phyloP scores from a whole-genome alignment of 2,888 invertebrate species.

The Corbicula japonica region DNA sequence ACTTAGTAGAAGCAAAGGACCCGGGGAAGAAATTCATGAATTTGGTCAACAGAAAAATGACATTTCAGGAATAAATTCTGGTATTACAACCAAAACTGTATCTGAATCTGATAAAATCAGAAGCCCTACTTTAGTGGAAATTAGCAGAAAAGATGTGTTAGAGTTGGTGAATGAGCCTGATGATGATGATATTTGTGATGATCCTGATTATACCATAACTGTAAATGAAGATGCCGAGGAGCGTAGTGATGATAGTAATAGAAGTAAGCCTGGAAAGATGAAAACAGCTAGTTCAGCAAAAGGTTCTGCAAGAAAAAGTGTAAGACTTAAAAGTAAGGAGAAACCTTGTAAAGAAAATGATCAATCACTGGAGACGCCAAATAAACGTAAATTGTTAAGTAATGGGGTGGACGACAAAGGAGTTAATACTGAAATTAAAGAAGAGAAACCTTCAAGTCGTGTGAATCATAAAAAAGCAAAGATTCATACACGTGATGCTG shows the following conservation, averaged over 20 bases:
- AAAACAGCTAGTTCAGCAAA: too few relatives aligned
- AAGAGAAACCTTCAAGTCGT: not conserved
- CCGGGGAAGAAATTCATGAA: slow-evolving; percentile 1
- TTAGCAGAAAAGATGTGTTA: too few relatives aligned
- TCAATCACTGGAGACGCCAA: too few relatives aligned
- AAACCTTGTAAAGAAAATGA: not conserved
- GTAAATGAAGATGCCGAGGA: not conserved
- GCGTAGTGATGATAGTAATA: not conserved
- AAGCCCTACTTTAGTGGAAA: too few relatives aligned
- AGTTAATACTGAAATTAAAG: slow-evolving; percentile 2
- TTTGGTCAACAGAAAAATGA: too few relatives aligned
- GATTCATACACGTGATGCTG: slow-evolving; percentile 39
- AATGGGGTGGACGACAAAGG: too few relatives aligned
- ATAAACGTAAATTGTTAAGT: too few relatives aligned
- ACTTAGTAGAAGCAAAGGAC: slow-evolving; percentile 39
- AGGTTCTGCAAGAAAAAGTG: too few relatives aligned
- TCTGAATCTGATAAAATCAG: too few relatives aligned
- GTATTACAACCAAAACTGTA: too few relatives aligned
- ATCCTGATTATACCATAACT: not conserved
- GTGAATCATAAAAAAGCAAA: slow-evolving; percentile 16
- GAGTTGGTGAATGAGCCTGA: too few relatives aligned
- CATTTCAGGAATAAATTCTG: too few relatives aligned
- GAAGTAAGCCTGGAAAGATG: not conserved
- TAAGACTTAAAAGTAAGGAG: not conserved
- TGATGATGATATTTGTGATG: not conserved